Evolutionary conservation across 2,797 vertebrate genomes (phyloP), one percentile per base, ranked within the genome.

Genomic region (Thunnus albacares): DNA sequence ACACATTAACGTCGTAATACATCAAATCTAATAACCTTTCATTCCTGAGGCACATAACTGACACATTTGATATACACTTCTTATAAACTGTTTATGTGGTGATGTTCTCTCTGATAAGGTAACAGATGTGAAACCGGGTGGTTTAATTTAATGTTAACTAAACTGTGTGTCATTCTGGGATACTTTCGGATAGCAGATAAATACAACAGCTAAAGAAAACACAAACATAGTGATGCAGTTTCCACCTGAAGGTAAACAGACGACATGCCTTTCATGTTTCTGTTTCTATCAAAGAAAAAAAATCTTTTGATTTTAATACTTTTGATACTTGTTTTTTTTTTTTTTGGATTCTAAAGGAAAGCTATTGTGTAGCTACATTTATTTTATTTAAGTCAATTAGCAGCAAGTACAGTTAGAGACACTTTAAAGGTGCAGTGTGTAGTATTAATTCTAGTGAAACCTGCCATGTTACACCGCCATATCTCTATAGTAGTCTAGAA

Each of bases 91-190:
- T 2, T 17, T 49, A 18, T 49, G 45, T 49, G 15, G 15, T 2
- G 26, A 58, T 17, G 26, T 20, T 4, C 15, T 12, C 9, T 60
- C 47, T 62, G 17, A 33, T 2, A 30, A 68, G 11, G 17, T 26
- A n/a, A 45, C 1, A 14, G 18, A 77, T 68, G 26, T 72, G 63
- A 59, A 63, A 64, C 47, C n/a, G 4, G 33, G 41, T 24, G 12
- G 11, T 47, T 75, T 22, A 13, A 67, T 30, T n/a, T 47, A 56
- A 38, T 26, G 11, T 11, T 51, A 51, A 51, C 38, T 41, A 22
- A n/a, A 1, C 49, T 38, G 9, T 38, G 33, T 1, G 6, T 57
- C 17, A 72, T 41, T 70, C 8, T 35, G 15, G 6, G 43, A 75
- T 28, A 56, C 15, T 55, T 60, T 60, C 4, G 24, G 20, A 51